Evolutionary conservation across 2,888 invertebrate species (phyloP).

Genomic region (Tanytarsus gracilentus): DNA sequence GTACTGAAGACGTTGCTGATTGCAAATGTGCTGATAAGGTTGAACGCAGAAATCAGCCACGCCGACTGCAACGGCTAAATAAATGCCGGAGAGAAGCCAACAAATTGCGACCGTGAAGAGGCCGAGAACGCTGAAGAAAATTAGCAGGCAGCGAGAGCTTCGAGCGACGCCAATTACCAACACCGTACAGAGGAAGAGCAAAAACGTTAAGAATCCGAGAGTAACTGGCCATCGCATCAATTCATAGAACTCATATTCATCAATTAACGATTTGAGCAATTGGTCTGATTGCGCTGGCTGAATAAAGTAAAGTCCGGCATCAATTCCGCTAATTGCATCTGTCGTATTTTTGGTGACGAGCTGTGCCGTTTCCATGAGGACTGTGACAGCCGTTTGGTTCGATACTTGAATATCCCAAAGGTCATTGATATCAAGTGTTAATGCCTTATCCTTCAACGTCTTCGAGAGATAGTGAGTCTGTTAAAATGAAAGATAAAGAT

Average conservation of each 20-base stretch:
- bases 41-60: constrained; percentile 77
- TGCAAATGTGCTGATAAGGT: constrained; percentile 53
- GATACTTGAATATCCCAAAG: constrained; percentile 67
- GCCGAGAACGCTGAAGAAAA: constrained; percentile 81
- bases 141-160: constrained; percentile 71
- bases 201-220: constrained; percentile 40
- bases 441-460: constrained; percentile 61
- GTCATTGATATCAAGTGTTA: constrained; percentile 60
- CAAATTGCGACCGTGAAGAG: constrained; percentile 51
- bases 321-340: constrained; percentile 51
- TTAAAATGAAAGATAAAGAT: constrained; percentile 32
- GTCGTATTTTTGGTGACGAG: constrained; percentile 64
- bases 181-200: constrained; percentile 41
- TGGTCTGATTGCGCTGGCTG: constrained; percentile 33
- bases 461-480: constrained; percentile 69
- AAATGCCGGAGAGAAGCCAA: constrained; percentile 80
- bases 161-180: constrained; percentile 44
- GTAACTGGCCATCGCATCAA: constrained; percentile 44
- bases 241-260: constrained; percentile 38
- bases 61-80: constrained; percentile 75
- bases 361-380: constrained; percentile 58
- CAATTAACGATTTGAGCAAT: constrained; percentile 9
- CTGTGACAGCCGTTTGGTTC: constrained; percentile 66
- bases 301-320: constrained; percentile 44
- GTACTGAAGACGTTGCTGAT: constrained; percentile 38